Base-by-base conservation (phyloP, 2,888 invertebrate genomes). In the Trachelus iudaicus region DNA sequence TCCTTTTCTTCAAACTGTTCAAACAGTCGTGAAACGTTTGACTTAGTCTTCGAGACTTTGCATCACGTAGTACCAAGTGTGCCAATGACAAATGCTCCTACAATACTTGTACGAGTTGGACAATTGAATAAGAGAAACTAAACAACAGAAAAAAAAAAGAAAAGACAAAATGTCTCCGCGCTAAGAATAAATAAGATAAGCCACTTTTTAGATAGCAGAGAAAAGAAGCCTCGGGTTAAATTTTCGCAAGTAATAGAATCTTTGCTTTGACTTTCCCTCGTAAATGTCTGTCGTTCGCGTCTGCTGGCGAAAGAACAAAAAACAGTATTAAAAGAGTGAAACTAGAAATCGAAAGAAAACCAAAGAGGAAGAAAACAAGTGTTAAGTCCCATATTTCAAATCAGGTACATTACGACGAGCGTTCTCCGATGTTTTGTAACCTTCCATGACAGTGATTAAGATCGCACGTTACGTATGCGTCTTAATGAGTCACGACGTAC, bases 401-500 rank as follows among this genome's bases (percentile, higher is more conserved):
- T 56, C 2, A 9, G 23, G 23, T 56, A 9, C 1, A 56, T 23
- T 9, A 0, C 1, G 37, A n/a, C 6, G 30, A 74, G 37, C 37
- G 71, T 35, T 35, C 69, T 35, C 31, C 12, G 11, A 12, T 69
- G 33, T 73, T 71, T 71, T 33, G 73, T 31, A 31, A 33, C 9
- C 15, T 71, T 71, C 23, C 23, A 11, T 13, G 11, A n/a, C 30
- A 11, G 9, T 33, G 15, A 34, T 23, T 31, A 23, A 23, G n/a
- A 23, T 34, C 35, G 11, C n/a, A 15, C 73, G 73, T 30, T 34
- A 73, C 73, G 73, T 73, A 30, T 35, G 40, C 30, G 79, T 79
- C 76, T 76, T 6, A 74, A 37, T 30, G 30, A 82, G 81, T 81
- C 56, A 56, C 6, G 2, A 2, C 23, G 23, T 56, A 23, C 23